Evolutionary conservation across 2,113 vertebrate species (phyloP).

Genomic region (Cepphus grylle): DNA sequence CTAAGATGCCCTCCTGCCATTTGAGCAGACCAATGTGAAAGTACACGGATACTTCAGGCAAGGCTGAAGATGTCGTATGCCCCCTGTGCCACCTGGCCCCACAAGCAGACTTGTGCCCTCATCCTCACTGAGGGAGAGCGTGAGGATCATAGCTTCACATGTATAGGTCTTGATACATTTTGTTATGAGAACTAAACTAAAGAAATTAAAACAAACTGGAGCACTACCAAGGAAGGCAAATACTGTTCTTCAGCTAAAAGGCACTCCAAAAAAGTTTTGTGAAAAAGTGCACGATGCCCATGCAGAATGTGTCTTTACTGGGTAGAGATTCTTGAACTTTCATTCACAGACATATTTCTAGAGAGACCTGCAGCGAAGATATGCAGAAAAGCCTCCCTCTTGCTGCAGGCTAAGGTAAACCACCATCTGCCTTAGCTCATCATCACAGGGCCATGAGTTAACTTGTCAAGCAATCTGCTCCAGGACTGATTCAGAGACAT

Average conservation of each 20-base stretch:
- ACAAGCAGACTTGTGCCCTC: neutral
- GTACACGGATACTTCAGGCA: rapidly evolving
- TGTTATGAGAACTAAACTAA: neutral
- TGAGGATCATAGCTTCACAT: neutral
- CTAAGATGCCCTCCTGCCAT: neutral
- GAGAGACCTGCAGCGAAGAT: neutral
- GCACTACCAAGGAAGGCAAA: neutral
- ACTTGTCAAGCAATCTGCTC: neutral
- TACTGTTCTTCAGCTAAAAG: neutral
- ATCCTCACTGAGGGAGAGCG: neutral
- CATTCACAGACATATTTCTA: neutral
- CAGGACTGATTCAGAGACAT: neutral
- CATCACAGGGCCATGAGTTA: neutral
- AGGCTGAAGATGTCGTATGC: neutral
- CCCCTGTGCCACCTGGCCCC: neutral
- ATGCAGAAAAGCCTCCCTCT: neutral
- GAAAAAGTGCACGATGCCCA: rapidly evolving
- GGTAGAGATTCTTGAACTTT: neutral
- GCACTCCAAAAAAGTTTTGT: neutral
- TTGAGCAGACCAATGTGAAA: neutral
- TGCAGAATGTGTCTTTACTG: neutral
- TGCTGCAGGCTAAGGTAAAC: neutral
- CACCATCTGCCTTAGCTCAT: neutral
- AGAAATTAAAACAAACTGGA: neutral
- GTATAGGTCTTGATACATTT: neutral